Conservation (phyloP, 2,888 invertebrate species). For the Caenorhabditis panamensis region DNA sequence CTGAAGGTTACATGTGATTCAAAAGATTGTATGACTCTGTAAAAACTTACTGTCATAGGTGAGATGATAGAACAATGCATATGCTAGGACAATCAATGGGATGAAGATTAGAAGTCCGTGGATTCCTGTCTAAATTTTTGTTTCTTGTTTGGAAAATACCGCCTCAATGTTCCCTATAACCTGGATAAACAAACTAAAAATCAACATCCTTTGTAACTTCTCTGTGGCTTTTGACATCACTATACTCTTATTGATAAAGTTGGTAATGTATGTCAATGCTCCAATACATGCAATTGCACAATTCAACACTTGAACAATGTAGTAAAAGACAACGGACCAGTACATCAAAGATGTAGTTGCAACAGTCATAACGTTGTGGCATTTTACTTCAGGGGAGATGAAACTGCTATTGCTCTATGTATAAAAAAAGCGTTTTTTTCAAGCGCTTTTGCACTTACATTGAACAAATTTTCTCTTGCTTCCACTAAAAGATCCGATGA, state of each 20-base stretch:
- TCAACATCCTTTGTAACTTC: neutral
- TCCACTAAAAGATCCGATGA: too few species aligned
- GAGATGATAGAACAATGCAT: too few species aligned
- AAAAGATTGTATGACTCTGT: too few species aligned
- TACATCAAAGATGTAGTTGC: neutral
- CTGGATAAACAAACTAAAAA: constrained; percentile 1
- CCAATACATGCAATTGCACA: neutral
- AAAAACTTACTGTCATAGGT: neutral
- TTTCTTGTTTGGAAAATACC: too few species aligned
- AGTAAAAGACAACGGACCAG: neutral
- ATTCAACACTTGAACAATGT: neutral
- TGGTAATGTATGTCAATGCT: neutral
- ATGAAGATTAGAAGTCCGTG: neutral
- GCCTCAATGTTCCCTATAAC: too few species aligned
- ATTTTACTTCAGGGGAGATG: neutral
- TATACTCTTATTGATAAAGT: neutral
- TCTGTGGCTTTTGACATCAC: neutral
- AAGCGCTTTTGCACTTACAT: neutral
- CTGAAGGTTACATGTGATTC: neutral
- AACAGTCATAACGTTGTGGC: neutral
- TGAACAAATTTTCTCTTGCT: neutral
- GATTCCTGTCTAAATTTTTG: neutral
- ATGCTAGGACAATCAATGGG: too few species aligned
- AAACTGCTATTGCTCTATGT: neutral
- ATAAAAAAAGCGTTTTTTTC: neutral